Conservation (phyloP, 2,888 invertebrate species). For the Melinopterus prodromus region DNA sequence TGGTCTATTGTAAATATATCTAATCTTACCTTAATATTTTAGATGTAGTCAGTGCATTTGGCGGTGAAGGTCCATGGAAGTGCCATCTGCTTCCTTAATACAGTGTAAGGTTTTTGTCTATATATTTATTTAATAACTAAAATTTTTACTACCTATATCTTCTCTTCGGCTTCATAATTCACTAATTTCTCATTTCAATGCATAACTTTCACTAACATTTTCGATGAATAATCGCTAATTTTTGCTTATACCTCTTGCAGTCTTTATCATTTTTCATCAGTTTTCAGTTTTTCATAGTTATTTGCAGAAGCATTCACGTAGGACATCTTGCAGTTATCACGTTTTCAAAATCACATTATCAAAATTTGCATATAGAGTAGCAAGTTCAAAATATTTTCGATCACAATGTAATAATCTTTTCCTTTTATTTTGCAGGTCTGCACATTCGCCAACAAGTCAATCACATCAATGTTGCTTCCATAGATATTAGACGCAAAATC, state of each 20-base stretch:
- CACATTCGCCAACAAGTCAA: slow-evolving; percentile 55
- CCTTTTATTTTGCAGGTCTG: slow-evolving; percentile 55
- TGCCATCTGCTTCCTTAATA: slow-evolving; percentile 58
- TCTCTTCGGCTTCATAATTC: slow-evolving; percentile 11
- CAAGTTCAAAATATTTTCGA: not conserved
- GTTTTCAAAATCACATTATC: not conserved
- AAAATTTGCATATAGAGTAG: not conserved
- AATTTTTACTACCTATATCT: slow-evolving; percentile 8
- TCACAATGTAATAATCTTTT: slow-evolving; percentile 23
- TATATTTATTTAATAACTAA: not conserved
- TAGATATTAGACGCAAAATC: slow-evolving; percentile 12
- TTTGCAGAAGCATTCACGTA: not conserved
- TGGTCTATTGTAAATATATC: not conserved
- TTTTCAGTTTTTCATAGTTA: not conserved
- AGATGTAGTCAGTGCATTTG: slow-evolving; percentile 90
- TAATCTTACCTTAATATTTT: slow-evolving; percentile 62
- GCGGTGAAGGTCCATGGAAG: slow-evolving; percentile 69
- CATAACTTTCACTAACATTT: not conserved
- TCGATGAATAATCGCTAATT: not conserved
- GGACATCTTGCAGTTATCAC: not conserved
- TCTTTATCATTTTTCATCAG: not conserved
- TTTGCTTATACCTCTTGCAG: not conserved
- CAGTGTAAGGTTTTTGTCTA: slow-evolving; percentile 55
- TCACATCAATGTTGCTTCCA: slow-evolving; percentile 18
- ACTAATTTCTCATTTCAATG: not conserved